phyloP scores from a whole-genome alignment of 2,797 vertebrate species.

The Rhinoraja longicauda region DNA sequence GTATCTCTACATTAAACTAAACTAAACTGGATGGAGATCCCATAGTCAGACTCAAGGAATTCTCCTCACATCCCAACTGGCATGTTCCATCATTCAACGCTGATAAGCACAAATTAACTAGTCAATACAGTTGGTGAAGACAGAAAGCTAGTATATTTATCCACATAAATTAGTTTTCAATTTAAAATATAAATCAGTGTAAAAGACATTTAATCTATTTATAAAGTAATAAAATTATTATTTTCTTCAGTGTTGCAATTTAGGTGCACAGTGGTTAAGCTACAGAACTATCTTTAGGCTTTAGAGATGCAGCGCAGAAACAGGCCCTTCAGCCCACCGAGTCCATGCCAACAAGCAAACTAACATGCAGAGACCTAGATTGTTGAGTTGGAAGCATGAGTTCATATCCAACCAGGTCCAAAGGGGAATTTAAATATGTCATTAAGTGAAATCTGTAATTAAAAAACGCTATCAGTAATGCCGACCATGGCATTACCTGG shows the following conservation, averaged over 20 bases:
- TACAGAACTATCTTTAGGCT: background rate
- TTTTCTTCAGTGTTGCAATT: background rate
- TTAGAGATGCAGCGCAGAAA: too few species aligned
- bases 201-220: background rate
- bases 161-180: background rate
- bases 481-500: too few species aligned
- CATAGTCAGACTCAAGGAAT: background rate
- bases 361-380: too few species aligned
- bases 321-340: too few species aligned
- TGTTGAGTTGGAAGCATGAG: too few species aligned
- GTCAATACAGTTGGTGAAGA: background rate
- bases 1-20: background rate
- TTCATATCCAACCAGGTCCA: too few species aligned
- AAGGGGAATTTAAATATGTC: too few species aligned
- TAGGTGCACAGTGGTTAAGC: background rate
- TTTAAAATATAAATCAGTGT: background rate
- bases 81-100: background rate
- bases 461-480: too few species aligned
- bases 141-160: background rate
- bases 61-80: background rate
- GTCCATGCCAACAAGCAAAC: too few species aligned
- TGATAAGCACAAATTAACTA: background rate
- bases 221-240: background rate
- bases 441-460: too few species aligned
- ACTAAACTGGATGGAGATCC: background rate